Evolutionary conservation across 2,888 invertebrate species (phyloP), one percentile per base, ranked within the genome.

Genomic region (Leptinotarsa tumamoca): DNA sequence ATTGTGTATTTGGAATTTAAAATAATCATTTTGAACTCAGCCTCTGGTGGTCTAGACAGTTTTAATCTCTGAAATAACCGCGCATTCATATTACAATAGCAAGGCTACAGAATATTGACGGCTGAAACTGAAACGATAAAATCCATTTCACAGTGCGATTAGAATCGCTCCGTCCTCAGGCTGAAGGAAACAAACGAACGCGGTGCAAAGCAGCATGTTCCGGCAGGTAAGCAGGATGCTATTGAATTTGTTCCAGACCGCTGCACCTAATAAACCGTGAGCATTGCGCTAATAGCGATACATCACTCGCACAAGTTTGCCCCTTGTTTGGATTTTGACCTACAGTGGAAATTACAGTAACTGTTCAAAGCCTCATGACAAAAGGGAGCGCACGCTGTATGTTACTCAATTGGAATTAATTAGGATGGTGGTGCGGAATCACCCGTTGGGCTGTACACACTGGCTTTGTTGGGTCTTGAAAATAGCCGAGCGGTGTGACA

Each of bases 241-340:
- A 79, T 80, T 80, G 79, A 80, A 80, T 82, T 81, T 80, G 80
- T 81, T 81, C 79, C 82, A 80, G 79, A 77, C 79, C 80, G 81
- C 51, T 77, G 80, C 78, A 76, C 77, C 80, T 83, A 83, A 83
- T 83, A 81, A 82, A 80, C 81, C 82, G 80, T 67, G 79, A 80
- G 82, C 80, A 58, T 69, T 51, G 72, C 81, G 66, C 76, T 77
- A 78, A 78, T 79, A 80, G 79, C 75, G 80, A 83, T 79, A 80
- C 82, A 82, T 82, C 81, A 84, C 77, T 79, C 75, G 72, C 78
- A 78, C 78, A 78, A 80, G 74, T 77, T 71, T 72, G 67, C 72
- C 72, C 54, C 74, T 72, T 72, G 77, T 74, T 80, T 80, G 78
- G 49, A 72, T 71, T 63, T 67, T 72, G 76, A 74, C 73, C 77